Conservation (phyloP, 2,797 vertebrate genomes). For the Percopsis omiscomaycus region DNA sequence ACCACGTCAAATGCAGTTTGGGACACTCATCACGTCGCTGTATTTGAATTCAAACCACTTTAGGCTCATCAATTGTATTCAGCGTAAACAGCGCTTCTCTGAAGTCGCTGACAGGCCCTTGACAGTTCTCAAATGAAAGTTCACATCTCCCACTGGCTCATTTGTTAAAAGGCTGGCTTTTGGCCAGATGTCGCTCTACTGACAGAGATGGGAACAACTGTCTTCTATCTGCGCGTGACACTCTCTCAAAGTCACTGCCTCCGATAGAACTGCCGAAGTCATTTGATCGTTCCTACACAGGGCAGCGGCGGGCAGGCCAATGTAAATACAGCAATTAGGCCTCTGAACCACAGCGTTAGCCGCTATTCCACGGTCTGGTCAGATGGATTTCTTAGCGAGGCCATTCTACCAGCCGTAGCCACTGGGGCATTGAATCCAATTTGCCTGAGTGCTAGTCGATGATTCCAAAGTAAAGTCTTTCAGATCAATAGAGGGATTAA, state of each 20-base stretch:
- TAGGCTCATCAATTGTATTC: slow-evolving; percentile 61
- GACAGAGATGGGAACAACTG: slow-evolving; percentile 33
- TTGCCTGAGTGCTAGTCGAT: slow-evolving; percentile 59
- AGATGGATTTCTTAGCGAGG: slow-evolving; percentile 41
- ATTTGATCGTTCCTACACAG: slow-evolving; percentile 43
- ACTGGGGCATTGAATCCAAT: slow-evolving; percentile 57
- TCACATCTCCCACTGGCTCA: slow-evolving; percentile 58
- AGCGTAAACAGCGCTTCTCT: slow-evolving; percentile 60
- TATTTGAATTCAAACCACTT: slow-evolving; percentile 57
- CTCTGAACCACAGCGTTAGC: slow-evolving; percentile 37
- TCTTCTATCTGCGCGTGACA: slow-evolving; percentile 37
- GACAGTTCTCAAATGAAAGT: slow-evolving; percentile 63
- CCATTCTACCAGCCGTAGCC: slow-evolving; percentile 46
- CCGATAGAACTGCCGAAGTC: slow-evolving; percentile 41
- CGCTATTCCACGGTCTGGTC: slow-evolving; percentile 47
- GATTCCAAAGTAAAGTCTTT: slow-evolving; percentile 53
- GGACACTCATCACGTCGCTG: slow-evolving; percentile 64
- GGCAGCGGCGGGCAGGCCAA: slow-evolving; percentile 43
- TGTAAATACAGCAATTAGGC: slow-evolving; percentile 55
- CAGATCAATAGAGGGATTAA: slow-evolving; percentile 62
- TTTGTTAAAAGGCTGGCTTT: slow-evolving; percentile 68
- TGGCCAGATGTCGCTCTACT: slow-evolving; percentile 53
- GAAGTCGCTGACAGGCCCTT: slow-evolving; percentile 55
- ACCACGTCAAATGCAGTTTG: slow-evolving; percentile 64
- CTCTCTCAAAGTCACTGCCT: slow-evolving; percentile 12